phyloP scores from a whole-genome alignment of 2,888 invertebrate species.

The Drosophila mulleri region DNA sequence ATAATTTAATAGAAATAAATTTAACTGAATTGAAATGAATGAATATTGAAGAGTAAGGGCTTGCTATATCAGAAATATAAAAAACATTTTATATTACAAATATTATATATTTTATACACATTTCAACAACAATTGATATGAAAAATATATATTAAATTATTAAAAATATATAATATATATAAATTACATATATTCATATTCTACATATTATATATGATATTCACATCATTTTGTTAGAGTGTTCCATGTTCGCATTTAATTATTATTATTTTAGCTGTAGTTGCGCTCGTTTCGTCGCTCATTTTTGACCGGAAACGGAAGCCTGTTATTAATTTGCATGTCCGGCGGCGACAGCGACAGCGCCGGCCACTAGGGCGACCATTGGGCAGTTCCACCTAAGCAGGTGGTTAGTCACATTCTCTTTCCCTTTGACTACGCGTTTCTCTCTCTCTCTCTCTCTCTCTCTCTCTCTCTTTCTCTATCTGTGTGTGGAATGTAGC shows the following conservation, averaged over 20 bases:
- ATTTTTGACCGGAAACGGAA: conserved; percentile 76
- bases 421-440: conserved; percentile 7
- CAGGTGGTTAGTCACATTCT: conserved; percentile 39
- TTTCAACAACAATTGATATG: no score
- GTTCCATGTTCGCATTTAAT: not conserved
- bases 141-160: no score
- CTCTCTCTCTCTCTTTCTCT: not conserved
- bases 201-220: no score
- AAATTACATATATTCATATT: no score
- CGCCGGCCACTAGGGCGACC: not conserved
- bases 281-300: conserved; percentile 16
- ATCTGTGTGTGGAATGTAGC: conserved; percentile 24
- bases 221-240: not conserved
- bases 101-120: no score
- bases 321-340: conserved; percentile 78
- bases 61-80: no score
- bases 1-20: no score
- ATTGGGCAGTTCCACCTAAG: not conserved
- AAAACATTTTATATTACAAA: no score
- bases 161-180: no score
- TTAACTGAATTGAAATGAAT: no score
- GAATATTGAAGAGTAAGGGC: no score
- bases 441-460: conserved; percentile 15
- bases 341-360: conserved; percentile 51
- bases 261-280: conserved; percentile 27